Conservation (phyloP, 1,140 invertebrate genomes). For the Scaptomyza pallida region DNA sequence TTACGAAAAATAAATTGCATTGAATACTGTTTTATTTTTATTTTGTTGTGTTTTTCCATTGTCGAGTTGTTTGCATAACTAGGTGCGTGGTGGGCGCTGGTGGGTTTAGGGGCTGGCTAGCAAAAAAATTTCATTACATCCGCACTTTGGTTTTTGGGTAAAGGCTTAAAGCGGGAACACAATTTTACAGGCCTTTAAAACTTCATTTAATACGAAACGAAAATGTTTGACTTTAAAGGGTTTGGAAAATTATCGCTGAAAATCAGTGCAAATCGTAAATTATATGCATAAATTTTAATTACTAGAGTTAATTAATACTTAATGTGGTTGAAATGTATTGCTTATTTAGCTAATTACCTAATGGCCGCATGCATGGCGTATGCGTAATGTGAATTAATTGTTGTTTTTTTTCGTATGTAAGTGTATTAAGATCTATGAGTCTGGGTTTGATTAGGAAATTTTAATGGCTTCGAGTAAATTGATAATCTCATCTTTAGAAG, state of each 20-base stretch:
- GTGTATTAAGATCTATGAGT: neutral
- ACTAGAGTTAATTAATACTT: constrained; percentile 56
- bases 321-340: constrained; percentile 50
- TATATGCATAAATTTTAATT: constrained; percentile 47
- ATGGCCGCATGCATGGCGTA: constrained; percentile 41
- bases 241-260: neutral
- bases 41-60: constrained; percentile 32
- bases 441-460: neutral
- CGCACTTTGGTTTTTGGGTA: neutral
- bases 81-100: too few relatives aligned
- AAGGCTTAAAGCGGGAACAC: neutral
- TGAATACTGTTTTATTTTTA: constrained; percentile 45
- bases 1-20: constrained; percentile 72
- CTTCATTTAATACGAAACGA: neutral
- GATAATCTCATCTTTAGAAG: neutral
- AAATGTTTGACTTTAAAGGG: neutral
- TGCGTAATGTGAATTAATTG: constrained; percentile 48
- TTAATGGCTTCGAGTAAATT: constrained; percentile 15
- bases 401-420: neutral
- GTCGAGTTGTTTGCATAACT: constrained; percentile 47
- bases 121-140: neutral
- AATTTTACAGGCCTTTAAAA: neutral
- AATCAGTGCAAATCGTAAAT: neutral
- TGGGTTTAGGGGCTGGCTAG: too few relatives aligned
- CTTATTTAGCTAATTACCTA: constrained; percentile 51